Conservation (phyloP, 2,113 vertebrate genomes). For the Rana temporaria region DNA sequence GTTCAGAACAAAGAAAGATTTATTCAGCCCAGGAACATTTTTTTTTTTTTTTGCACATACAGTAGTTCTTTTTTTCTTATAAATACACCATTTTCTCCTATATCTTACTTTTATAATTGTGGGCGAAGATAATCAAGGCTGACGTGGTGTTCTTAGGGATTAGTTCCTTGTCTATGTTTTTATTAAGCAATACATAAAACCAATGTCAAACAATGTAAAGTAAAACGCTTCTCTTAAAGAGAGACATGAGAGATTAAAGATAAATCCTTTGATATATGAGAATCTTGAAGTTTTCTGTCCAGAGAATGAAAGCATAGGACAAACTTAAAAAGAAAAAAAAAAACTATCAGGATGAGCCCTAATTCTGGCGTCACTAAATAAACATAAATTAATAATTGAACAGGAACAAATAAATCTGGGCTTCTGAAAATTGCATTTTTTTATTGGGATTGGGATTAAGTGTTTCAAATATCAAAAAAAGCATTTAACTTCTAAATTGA, state of each 20-base stretch:
- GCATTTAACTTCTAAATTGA: conserved; percentile 12
- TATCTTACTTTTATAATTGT: conserved; percentile 23
- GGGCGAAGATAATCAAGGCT: conserved; percentile 42
- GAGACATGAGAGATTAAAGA: conserved; percentile 53
- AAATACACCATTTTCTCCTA: background rate
- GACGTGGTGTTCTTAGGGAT: conserved; percentile 41
- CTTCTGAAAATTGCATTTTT: conserved; percentile 30
- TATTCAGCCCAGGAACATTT: conserved; percentile 1
- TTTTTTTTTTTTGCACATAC: background rate
- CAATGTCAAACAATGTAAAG: conserved; percentile 55
- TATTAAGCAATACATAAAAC: conserved; percentile 55
- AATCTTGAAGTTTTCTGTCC: conserved; percentile 49
- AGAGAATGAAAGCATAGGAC: conserved; percentile 31
- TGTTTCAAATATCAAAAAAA: conserved; percentile 21
- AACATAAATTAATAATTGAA: conserved; percentile 27
- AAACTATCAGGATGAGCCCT: conserved; percentile 27
- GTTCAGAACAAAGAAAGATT: background rate
- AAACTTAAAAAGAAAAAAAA: conserved; percentile 11
- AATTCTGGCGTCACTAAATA: conserved; percentile 36
- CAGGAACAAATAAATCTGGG: conserved; percentile 31
- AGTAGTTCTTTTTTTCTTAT: background rate
- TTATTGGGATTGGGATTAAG: conserved; percentile 31
- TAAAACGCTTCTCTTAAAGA: conserved; percentile 53
- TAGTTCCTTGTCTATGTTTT: conserved; percentile 46
- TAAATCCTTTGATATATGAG: conserved; percentile 58